Conservation (phyloP, 1,140 invertebrate species). For the Drosophila willistoni region DNA sequence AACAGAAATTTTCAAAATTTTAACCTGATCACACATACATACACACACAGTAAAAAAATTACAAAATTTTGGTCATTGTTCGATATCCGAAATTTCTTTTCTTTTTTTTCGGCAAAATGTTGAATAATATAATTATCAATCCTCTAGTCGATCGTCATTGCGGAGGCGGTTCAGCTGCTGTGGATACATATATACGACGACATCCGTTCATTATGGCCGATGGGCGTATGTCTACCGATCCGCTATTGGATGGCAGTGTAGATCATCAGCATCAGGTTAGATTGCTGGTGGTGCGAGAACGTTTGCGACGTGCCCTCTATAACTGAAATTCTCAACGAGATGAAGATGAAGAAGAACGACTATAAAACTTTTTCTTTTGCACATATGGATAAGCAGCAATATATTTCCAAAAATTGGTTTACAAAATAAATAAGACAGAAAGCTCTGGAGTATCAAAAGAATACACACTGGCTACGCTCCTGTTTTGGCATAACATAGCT, state of each 20-base stretch:
- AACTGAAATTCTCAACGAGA: slow-evolving; percentile 18
- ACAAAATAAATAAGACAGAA: not conserved
- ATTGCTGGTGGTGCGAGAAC: slow-evolving; percentile 49
- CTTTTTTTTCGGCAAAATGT: not conserved
- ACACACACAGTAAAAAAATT: no score
- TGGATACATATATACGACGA: slow-evolving; percentile 7
- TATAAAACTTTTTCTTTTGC: not conserved
- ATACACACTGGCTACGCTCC: not conserved
- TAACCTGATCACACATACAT: not conserved
- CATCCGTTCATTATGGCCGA: not conserved
- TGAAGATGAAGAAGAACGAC: not conserved
- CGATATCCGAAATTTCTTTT: not conserved
- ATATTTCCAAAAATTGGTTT: not conserved
- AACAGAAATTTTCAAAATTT: slow-evolving; percentile 7
- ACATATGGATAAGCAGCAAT: not conserved
- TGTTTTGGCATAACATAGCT: not conserved
- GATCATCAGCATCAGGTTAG: slow-evolving; percentile 55
- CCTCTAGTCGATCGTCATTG: slow-evolving; percentile 36
- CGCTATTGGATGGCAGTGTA: slow-evolving; percentile 3
- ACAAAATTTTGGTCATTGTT: slow-evolving; percentile 11
- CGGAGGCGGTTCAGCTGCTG: slow-evolving; percentile 40
- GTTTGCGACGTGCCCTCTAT: slow-evolving; percentile 52
- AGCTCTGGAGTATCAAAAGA: not conserved
- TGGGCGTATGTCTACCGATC: not conserved
- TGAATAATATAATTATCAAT: slow-evolving; percentile 10